These are phyloP conservation scores for Protobothrops flavoviridis DNA, from an alignment of 2,113 vertebrate genomes.

Conservation along the genomic window DNA sequence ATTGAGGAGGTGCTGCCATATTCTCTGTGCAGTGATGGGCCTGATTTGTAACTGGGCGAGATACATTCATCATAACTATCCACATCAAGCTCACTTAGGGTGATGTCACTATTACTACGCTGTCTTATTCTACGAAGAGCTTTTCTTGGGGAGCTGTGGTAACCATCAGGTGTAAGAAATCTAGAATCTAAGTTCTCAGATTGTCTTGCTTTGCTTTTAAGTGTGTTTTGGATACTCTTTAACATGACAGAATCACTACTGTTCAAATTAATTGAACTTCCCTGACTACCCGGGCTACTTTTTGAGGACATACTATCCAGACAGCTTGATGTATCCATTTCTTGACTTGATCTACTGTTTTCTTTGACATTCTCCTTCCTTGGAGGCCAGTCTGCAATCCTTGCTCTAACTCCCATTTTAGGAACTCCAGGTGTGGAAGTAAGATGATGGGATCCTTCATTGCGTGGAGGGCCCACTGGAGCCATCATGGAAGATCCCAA, in stretches of 20 bases:
- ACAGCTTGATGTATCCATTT: slow-evolving; percentile 82
- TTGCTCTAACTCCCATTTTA: slow-evolving; percentile 94
- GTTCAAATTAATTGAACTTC: slow-evolving; percentile 81
- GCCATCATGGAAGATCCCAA: slow-evolving; percentile 78
- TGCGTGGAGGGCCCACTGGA: slow-evolving; percentile 76
- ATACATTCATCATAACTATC: slow-evolving; percentile 91
- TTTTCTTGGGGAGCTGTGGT: slow-evolving; percentile 84
- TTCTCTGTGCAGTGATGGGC: slow-evolving; percentile 88
- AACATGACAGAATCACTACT: slow-evolving; percentile 91
- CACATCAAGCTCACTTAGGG: slow-evolving; percentile 90
- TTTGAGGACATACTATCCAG: slow-evolving; percentile 81
- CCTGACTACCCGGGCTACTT: slow-evolving; percentile 84
- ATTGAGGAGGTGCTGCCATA: slow-evolving; percentile 99
- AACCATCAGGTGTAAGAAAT: slow-evolving; percentile 87
- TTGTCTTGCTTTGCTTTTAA: slow-evolving; percentile 83
- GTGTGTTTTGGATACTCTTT: slow-evolving; percentile 90
- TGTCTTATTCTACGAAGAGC: slow-evolving; percentile 86
- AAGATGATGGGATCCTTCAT: slow-evolving; percentile 81
- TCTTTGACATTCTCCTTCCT: slow-evolving; percentile 86
- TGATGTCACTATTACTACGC: slow-evolving; percentile 95
- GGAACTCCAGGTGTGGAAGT: slow-evolving; percentile 88
- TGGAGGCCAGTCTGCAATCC: slow-evolving; percentile 95
- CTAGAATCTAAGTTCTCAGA: slow-evolving; percentile 83
- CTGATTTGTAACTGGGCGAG: slow-evolving; percentile 81
- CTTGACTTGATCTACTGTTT: slow-evolving; percentile 76